Percentiles rank a stretch among this genome's conserved stretches.
These are phyloP conservation scores for Eupithecia subfuscata DNA, from an alignment of 2,888 invertebrate genomes.

Conservation along the genomic window DNA sequence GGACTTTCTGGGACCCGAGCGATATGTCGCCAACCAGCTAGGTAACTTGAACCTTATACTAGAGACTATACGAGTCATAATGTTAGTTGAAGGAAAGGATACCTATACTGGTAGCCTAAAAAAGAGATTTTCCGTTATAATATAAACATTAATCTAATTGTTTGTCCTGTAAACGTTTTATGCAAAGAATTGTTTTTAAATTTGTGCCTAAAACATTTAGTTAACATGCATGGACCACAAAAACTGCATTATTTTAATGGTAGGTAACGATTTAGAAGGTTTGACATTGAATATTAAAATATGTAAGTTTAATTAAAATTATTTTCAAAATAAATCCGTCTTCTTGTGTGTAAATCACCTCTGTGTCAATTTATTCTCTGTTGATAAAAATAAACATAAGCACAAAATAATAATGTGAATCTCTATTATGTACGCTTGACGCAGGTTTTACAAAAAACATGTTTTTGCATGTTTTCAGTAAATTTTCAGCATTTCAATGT, in stretches of 20 bases:
- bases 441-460: neutral
- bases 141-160: too few relatives aligned
- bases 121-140: too few relatives aligned
- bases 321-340: neutral
- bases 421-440: neutral
- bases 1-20: conserved; percentile 99
- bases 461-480: neutral
- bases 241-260: neutral
- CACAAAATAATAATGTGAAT: neutral
- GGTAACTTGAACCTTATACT: conserved; percentile 54
- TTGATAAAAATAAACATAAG: neutral
- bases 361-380: neutral
- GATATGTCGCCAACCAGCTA: conserved; percentile 92
- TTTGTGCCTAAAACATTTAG: too few relatives aligned
- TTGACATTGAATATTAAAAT: neutral
- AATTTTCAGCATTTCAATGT: neutral
- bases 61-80: neutral
- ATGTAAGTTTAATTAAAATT: neutral
- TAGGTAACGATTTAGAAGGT: too few relatives aligned
- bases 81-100: conserved; percentile 41
- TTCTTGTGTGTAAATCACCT: neutral
- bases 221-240: neutral
- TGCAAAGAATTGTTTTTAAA: too few relatives aligned
- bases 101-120: too few relatives aligned
- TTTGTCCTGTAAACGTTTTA: too few relatives aligned